phyloP scores from a whole-genome alignment of 2,113 vertebrate species.

The Macrotis lagotis region DNA sequence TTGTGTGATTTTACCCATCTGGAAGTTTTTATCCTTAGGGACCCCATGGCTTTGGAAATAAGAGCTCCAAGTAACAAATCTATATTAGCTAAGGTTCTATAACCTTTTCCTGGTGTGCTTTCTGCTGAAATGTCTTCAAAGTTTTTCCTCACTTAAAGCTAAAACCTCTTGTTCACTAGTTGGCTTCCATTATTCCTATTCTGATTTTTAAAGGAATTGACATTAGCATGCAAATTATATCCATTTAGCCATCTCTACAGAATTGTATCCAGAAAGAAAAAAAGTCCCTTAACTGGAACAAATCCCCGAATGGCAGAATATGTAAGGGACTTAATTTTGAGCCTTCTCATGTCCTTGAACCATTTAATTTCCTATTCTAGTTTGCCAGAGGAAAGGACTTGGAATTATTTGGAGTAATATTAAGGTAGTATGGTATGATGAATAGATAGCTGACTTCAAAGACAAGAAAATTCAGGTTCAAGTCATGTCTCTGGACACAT shows the following conservation, averaged over 20 bases:
- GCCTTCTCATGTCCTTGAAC: background rate
- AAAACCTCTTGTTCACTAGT: background rate
- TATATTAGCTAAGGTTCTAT: background rate
- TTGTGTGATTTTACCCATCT: background rate
- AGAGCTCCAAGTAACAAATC: background rate
- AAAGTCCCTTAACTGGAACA: background rate
- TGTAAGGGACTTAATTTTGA: background rate
- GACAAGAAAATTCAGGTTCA: background rate
- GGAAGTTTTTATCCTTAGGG: background rate
- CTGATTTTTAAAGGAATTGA: background rate
- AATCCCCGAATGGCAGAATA: background rate
- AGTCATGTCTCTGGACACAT: background rate
- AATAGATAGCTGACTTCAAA: background rate
- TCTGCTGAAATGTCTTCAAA: background rate
- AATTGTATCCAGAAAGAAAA: background rate
- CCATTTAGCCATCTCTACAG: background rate
- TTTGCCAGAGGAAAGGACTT: background rate
- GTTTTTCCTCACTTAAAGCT: background rate
- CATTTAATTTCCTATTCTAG: background rate
- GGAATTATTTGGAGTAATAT: background rate
- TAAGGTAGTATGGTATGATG: background rate
- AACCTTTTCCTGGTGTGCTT: background rate
- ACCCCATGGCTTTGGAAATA: background rate
- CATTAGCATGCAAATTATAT: background rate
- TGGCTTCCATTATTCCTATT: background rate